phyloP scores from a whole-genome alignment of 2,888 invertebrate genomes.

The Pandemis heparana region DNA sequence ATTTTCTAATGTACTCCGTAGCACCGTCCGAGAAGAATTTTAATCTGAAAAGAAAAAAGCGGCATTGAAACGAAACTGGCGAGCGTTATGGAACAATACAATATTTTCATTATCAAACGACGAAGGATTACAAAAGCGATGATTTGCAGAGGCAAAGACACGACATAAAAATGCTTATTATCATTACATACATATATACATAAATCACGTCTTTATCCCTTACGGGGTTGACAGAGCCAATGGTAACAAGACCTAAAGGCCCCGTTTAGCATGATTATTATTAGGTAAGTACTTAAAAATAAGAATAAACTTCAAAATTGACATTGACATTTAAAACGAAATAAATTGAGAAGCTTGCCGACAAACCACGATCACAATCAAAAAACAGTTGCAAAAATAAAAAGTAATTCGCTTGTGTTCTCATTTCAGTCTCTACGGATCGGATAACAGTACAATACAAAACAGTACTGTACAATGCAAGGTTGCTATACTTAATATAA shows the following conservation, averaged over 20 bases:
- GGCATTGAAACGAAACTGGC: conserved; percentile 7
- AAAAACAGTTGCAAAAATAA: neutral
- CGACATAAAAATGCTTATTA: neutral
- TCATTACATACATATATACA: no score
- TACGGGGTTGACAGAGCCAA: no score
- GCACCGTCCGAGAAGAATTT: conserved; percentile 68
- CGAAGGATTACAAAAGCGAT: conserved; percentile 7
- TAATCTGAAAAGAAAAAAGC: conserved; percentile 55
- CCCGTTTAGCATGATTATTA: no score
- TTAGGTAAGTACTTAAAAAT: no score
- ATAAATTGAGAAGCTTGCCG: neutral
- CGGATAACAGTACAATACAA: neutral
- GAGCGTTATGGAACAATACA: conserved; percentile 3
- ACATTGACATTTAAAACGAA: neutral
- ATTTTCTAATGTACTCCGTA: conserved; percentile 63
- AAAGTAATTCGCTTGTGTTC: neutral
- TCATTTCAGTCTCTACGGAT: neutral
- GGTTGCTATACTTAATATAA: neutral
- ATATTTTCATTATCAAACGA: conserved; percentile 15
- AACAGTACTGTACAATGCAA: neutral
- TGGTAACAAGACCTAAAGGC: no score
- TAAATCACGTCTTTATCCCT: no score
- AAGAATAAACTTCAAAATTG: no score
- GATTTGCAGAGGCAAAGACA: neutral
- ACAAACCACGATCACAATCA: neutral